These are phyloP conservation scores for Drosophila rhopaloa DNA, from an alignment of 1,140 invertebrate genomes.

Conservation along the genomic window DNA sequence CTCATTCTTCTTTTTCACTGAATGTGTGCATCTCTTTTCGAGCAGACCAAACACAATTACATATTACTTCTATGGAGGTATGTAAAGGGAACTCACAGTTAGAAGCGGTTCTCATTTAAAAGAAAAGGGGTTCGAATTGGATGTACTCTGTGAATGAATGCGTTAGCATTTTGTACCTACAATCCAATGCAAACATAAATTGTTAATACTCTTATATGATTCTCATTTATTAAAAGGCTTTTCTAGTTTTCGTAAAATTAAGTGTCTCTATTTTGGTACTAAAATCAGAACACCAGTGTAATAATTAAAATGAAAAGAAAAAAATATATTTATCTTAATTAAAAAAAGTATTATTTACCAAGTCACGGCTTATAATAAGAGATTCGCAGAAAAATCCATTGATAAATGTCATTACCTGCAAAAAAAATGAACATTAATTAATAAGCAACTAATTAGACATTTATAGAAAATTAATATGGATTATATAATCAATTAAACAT, in stretches of 20 bases:
- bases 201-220: too few relatives aligned
- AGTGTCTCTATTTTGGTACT: too few relatives aligned
- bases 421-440: slow-evolving; percentile 6
- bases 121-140: neutral
- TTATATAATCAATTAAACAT: neutral
- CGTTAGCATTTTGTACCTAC: too few relatives aligned
- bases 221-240: too few relatives aligned
- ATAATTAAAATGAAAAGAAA: neutral
- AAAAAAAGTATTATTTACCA: neutral
- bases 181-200: too few relatives aligned
- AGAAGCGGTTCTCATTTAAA: neutral
- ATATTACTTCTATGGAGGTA: slow-evolving; percentile 15
- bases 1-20: slow-evolving; percentile 6
- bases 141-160: neutral
- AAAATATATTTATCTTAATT: neutral
- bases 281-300: neutral
- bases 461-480: neutral
- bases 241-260: too few relatives aligned
- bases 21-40: slow-evolving; percentile 48
- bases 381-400: neutral
- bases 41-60: slow-evolving; percentile 47
- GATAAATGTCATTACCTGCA: slow-evolving; percentile 17
- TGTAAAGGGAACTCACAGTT: slow-evolving; percentile 14
- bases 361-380: neutral
- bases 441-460: neutral